Conservation (phyloP, 2,797 vertebrate genomes). For the Pangasius sanitwongsei region DNA sequence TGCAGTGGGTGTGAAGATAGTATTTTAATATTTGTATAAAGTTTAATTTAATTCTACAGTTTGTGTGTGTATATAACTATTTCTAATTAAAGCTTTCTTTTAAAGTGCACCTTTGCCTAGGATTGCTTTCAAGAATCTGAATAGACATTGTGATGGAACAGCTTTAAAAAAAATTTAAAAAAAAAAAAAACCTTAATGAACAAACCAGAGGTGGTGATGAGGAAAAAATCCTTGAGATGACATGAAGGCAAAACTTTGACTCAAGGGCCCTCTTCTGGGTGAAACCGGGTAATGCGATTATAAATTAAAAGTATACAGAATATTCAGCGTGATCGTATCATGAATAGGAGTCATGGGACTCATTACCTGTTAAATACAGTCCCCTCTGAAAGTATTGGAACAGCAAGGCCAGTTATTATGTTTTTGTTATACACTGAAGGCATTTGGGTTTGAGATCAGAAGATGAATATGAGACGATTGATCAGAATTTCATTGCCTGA, state of each 20-base stretch:
- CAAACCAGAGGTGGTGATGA: too few species aligned
- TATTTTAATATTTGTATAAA: constrained; percentile 99
- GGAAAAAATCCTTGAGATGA: too few species aligned
- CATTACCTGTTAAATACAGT: too few species aligned
- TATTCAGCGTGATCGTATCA: too few species aligned
- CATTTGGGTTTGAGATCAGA: neutral
- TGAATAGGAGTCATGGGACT: neutral
- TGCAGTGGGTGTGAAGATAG: constrained; percentile 98
- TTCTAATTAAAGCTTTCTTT: constrained; percentile 89
- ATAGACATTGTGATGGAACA: neutral
- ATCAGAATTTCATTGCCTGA: too few species aligned
- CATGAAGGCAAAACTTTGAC: neutral
- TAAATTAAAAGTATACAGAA: neutral
- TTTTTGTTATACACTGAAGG: neutral
- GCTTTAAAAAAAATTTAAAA: too few species aligned
- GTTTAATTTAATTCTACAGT: constrained; percentile 99
- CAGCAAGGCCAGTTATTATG: neutral
- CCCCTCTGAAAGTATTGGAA: neutral
- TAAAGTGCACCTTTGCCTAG: constrained; percentile 72
- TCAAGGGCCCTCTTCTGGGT: neutral
- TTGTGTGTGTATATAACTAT: constrained; percentile 99
- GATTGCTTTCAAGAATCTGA: neutral
- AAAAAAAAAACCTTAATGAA: too few species aligned
- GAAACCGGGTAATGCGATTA: neutral
- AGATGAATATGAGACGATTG: neutral